Evolutionary conservation across 2,888 invertebrate species (phyloP).

Genomic region (Drosophila neoperkinsi): DNA sequence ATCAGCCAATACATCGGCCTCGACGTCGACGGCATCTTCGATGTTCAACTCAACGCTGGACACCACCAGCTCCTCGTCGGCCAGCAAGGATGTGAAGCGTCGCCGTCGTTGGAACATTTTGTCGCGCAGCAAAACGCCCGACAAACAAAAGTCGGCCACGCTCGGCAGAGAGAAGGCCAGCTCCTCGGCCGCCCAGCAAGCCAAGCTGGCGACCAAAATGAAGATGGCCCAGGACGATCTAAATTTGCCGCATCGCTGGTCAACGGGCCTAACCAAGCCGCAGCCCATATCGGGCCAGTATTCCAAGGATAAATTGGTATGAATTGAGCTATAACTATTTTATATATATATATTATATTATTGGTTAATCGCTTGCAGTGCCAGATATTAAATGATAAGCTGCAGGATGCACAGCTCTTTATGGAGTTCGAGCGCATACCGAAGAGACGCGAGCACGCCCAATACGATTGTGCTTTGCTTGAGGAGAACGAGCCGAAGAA

Average conservation of each 20-base stretch:
- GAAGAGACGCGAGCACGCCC: constrained; percentile 89
- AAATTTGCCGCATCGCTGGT: constrained; percentile 89
- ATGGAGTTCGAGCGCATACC: constrained; percentile 95
- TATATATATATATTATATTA: not conserved
- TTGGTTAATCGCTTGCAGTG: constrained; percentile 84
- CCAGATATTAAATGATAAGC: constrained; percentile 88
- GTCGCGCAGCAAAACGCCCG: constrained; percentile 87
- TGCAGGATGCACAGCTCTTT: constrained; percentile 90
- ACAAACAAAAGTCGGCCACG: constrained; percentile 88
- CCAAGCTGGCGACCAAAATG: constrained; percentile 80
- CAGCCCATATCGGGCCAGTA: constrained; percentile 91
- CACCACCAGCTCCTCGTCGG: constrained; percentile 78
- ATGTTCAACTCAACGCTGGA: constrained; percentile 84
- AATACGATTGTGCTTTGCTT: constrained; percentile 90
- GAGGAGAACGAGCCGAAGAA: constrained; percentile 88
- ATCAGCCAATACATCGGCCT: constrained; percentile 73
- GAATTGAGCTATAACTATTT: constrained; percentile 38
- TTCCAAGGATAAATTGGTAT: constrained; percentile 92
- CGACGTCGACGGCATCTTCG: constrained; percentile 76
- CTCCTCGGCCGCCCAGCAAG: constrained; percentile 70
- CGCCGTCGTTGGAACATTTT: constrained; percentile 89
- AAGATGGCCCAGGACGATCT: constrained; percentile 84
- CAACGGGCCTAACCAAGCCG: constrained; percentile 89
- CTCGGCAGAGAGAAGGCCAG: constrained; percentile 88
- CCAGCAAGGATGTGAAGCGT: constrained; percentile 87